These are phyloP conservation scores for Bombylius major DNA, from an alignment of 2,888 invertebrate species.

Conservation along the genomic window DNA sequence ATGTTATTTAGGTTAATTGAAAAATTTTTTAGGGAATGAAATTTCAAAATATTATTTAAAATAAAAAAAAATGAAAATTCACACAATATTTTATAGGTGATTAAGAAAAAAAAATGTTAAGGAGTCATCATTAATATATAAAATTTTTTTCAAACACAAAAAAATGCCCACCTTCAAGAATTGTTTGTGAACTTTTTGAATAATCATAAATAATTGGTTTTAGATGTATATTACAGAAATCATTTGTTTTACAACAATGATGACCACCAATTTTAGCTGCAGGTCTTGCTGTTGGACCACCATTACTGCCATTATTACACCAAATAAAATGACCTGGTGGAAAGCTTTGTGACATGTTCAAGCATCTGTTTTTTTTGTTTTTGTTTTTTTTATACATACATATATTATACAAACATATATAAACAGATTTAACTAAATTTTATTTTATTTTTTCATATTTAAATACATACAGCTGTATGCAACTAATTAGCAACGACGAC, in stretches of 20 bases:
- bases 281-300: conserved; percentile 33
- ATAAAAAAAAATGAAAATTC: too few relatives aligned
- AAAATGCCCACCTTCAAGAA: conserved; percentile 18
- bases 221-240: conserved; percentile 36
- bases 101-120: too few relatives aligned
- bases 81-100: too few relatives aligned
- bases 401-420: too few relatives aligned
- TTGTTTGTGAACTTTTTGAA: conserved; percentile 20
- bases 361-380: conserved; percentile 25
- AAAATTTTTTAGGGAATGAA: too few relatives aligned
- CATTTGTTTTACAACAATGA: conserved; percentile 32
- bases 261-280: conserved; percentile 30
- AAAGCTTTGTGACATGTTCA: conserved; percentile 31
- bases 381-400: conserved; percentile 6
- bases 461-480: too few relatives aligned
- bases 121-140: not conserved
- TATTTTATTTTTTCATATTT: too few relatives aligned
- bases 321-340: conserved; percentile 35
- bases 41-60: too few relatives aligned
- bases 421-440: too few relatives aligned
- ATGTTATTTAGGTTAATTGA: too few relatives aligned
- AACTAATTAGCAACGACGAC: too few relatives aligned
- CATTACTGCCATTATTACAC: conserved; percentile 30
- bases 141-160: not conserved
- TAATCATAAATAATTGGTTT: conserved; percentile 33